These are phyloP conservation scores for Drosophila subsilvestris DNA, from an alignment of 2,888 invertebrate genomes.

Conservation along the genomic window DNA sequence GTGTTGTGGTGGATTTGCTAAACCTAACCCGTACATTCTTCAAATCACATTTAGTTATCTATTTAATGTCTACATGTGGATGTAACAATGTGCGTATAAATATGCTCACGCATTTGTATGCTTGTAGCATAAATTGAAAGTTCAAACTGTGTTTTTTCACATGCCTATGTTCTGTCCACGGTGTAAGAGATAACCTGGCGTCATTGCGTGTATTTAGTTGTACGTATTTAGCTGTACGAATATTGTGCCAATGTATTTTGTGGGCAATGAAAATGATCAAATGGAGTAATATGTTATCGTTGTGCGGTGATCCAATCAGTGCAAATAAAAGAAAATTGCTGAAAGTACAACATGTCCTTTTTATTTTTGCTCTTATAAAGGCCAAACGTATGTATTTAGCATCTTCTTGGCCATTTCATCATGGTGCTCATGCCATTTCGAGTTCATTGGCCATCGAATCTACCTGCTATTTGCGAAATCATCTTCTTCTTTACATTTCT, in stretches of 20 bases:
- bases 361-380: not conserved
- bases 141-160: not conserved
- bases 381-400: not conserved
- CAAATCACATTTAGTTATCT: not conserved
- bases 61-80: slow-evolving; percentile 15
- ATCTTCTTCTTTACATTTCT: not conserved
- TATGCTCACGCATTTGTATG: slow-evolving; percentile 39
- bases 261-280: not conserved
- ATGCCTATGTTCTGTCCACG: not conserved
- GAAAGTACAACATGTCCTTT: not conserved
- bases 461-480: not conserved
- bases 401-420: not conserved
- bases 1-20: not conserved
- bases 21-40: not conserved
- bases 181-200: not conserved
- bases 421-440: not conserved
- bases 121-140: slow-evolving; percentile 16
- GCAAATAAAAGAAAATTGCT: not conserved
- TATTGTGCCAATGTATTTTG: not conserved
- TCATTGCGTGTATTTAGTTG: not conserved
- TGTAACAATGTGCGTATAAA: slow-evolving; percentile 29
- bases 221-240: not conserved
- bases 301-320: not conserved
- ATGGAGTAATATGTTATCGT: not conserved
- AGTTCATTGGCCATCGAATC: too few relatives aligned